Evolutionary conservation across 2,797 vertebrate genomes (phyloP), one percentile per base, ranked within the genome.

Genomic region (Orientallactaga sibirica): DNA sequence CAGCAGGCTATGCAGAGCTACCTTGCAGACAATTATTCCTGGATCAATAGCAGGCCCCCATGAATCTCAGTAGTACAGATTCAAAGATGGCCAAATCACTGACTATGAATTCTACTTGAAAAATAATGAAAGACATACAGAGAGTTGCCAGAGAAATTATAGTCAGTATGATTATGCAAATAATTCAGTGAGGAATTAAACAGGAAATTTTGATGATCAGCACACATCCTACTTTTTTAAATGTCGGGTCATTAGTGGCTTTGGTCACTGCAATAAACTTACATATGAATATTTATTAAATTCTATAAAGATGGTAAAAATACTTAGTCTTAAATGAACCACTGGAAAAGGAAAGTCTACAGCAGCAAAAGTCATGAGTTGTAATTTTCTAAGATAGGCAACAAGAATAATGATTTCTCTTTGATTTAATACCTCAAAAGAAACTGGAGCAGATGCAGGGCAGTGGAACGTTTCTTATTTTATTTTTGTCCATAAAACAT

Each of bases 401-500:
- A 83, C 43, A 84, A 86, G 41, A 93, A 80, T 70, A 79, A 97
- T 86, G 58, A 90, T 86, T 96, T 97, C 48, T 58, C 14, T 94
- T 95, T 97, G 73, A 92, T 75, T 66, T 95, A 96, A 93, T 94
- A 95, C 55, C 90, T 94, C 73, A 94, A 70, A 94, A 88, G 61
- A 79, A 83, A 90, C 20, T 37, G 24, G 61, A 94, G 67, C 66
- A 95, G 80, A 78, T 86, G 25, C 62, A 95, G 71, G 80, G 41
- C 10, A 95, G 81, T 94, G 75, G 79, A 93, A 95, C 68, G 62
- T 80, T 88, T 67, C 66, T 73, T 92, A 91, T 93, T 89, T 91
- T 94, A 95, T 90, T 41, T 92, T 88, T 87, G 67, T 24, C 64
- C 81, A 77, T 95, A 92, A 96, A 19, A 76, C 61, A 94, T 66